Conservation (phyloP, 2,113 vertebrate genomes). For the Oxygymnocypris stewartii region DNA sequence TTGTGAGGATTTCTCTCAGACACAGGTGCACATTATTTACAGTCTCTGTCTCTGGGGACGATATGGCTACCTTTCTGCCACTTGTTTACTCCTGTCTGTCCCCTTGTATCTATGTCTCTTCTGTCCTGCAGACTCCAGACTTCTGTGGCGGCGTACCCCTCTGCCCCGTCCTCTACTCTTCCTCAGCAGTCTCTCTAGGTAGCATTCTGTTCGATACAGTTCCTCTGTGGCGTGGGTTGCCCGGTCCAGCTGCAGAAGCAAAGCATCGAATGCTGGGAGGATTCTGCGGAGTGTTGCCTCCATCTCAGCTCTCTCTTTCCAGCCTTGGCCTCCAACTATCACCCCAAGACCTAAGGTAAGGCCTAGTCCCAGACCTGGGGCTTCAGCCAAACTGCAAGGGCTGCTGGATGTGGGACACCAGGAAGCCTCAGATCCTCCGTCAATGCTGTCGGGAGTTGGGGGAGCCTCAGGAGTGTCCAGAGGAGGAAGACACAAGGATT, state of each 20-base stretch:
- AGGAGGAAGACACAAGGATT: slow-evolving; percentile 83
- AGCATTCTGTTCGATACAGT: slow-evolving; percentile 83
- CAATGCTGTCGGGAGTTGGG: slow-evolving; percentile 76
- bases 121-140: slow-evolving; percentile 52
- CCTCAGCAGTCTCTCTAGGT: slow-evolving; percentile 75
- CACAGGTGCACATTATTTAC: slow-evolving; percentile 28
- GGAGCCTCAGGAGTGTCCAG: slow-evolving; percentile 71
- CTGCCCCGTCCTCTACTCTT: slow-evolving; percentile 50
- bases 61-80: slow-evolving; percentile 54
- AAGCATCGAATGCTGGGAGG: slow-evolving; percentile 84
- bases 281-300: slow-evolving; percentile 86
- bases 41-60: slow-evolving; percentile 55
- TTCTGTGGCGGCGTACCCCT: slow-evolving; percentile 17
- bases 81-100: slow-evolving; percentile 61
- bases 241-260: slow-evolving; percentile 89
- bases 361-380: slow-evolving; percentile 70
- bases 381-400: slow-evolving; percentile 87
- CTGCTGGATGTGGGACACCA: slow-evolving; percentile 80
- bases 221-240: slow-evolving; percentile 89
- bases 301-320: slow-evolving; percentile 79
- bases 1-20: too few relatives aligned
- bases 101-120: slow-evolving; percentile 58
- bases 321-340: slow-evolving; percentile 65
- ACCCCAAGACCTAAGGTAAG: slow-evolving; percentile 70
- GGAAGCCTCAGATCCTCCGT: slow-evolving; percentile 85